phyloP scores from a whole-genome alignment of 2,797 vertebrate species.

The Paguma larvata region DNA sequence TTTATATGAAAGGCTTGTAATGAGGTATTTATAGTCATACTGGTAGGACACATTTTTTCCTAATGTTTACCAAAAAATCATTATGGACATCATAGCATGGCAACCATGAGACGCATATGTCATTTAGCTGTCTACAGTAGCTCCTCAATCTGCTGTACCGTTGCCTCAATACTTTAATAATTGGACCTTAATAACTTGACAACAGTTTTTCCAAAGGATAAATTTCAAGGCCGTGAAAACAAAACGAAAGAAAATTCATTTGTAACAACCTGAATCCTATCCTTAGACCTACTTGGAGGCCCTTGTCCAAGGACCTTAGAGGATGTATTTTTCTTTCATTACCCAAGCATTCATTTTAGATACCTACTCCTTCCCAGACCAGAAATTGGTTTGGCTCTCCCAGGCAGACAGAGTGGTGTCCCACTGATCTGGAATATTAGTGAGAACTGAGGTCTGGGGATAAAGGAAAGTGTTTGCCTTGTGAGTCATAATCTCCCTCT shows the following conservation, averaged over 20 bases:
- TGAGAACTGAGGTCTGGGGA: not conserved
- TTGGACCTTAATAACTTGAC: not conserved
- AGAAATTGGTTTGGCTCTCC: not conserved
- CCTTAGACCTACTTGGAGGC: not conserved
- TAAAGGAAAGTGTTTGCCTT: not conserved
- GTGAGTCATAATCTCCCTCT: not conserved
- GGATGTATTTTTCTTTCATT: slow-evolving; percentile 45
- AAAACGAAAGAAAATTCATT: slow-evolving; percentile 36
- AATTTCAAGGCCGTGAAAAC: slow-evolving; percentile 44
- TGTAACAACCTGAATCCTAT: slow-evolving; percentile 32
- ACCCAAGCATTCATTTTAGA: not conserved
- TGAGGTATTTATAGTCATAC: not conserved
- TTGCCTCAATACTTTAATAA: not conserved
- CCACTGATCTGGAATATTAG: not conserved
- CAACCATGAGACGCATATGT: not conserved
- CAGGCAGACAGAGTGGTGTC: not conserved
- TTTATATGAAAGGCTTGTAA: not conserved
- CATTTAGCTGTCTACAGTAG: not conserved
- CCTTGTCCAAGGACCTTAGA: not conserved
- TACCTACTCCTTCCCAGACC: not conserved
- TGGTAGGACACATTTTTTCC: not conserved
- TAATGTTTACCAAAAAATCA: slow-evolving; percentile 37
- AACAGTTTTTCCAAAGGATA: not conserved
- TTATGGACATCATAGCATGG: not conserved
- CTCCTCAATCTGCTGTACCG: not conserved